These are phyloP conservation scores for Orgyia antiqua DNA, from an alignment of 2,888 invertebrate genomes.

Conservation along the genomic window DNA sequence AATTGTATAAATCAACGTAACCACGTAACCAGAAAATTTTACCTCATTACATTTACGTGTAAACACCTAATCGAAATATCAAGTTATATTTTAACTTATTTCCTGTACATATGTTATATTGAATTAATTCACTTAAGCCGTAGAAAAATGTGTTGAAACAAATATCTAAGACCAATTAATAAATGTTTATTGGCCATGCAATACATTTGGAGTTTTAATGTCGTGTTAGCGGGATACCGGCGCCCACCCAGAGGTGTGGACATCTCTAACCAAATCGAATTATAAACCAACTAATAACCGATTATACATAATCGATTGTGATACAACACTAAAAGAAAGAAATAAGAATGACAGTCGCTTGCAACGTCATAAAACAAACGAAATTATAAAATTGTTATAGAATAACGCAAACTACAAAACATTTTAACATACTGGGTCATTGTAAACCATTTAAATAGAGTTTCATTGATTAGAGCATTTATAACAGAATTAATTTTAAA, in stretches of 20 bases:
- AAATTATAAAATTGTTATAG: slow-evolving; percentile 22
- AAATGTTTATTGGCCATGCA: slow-evolving; percentile 63
- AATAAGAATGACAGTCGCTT: slow-evolving; percentile 31
- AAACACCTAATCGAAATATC: slow-evolving; percentile 20
- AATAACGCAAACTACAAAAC: slow-evolving; percentile 44
- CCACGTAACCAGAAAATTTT: not conserved
- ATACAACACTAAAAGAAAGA: slow-evolving; percentile 13
- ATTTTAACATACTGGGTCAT: slow-evolving; percentile 48
- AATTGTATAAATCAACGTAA: not conserved
- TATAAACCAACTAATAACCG: slow-evolving; percentile 41
- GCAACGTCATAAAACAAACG: slow-evolving; percentile 7
- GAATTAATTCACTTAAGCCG: slow-evolving; percentile 51
- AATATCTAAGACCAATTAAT: slow-evolving; percentile 58
- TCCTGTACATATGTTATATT: slow-evolving; percentile 36
- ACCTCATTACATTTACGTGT: slow-evolving; percentile 22
- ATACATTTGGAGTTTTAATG: slow-evolving; percentile 58
- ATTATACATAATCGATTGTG: slow-evolving; percentile 12
- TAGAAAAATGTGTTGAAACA: slow-evolving; percentile 59
- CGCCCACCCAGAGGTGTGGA: slow-evolving; percentile 74
- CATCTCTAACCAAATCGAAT: slow-evolving; percentile 66
- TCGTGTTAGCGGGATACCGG: slow-evolving; percentile 61
- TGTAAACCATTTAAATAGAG: slow-evolving; percentile 48
- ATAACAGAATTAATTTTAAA: slow-evolving; percentile 29
- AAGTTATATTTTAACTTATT: slow-evolving; percentile 20
- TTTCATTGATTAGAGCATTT: slow-evolving; percentile 46